phyloP scores from a whole-genome alignment of 2,113 vertebrate species.

The Passer domesticus region DNA sequence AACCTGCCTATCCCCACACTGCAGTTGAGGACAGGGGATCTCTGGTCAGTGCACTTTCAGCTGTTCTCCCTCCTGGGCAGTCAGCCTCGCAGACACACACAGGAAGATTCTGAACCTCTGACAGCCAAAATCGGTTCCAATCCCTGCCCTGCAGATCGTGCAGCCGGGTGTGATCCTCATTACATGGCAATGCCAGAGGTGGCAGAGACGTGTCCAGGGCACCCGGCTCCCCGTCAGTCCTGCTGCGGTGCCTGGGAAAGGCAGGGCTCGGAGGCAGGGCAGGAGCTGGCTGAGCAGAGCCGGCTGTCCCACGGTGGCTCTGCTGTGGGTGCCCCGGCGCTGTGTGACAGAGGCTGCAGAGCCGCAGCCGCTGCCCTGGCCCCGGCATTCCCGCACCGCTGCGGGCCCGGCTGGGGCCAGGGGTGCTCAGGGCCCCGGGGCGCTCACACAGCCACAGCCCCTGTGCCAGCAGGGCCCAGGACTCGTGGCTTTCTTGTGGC shows the following conservation, averaged over 20 bases:
- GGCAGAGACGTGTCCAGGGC: fast-evolving
- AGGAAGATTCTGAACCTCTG: not conserved
- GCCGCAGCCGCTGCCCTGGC: not conserved
- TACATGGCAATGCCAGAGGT: fast-evolving
- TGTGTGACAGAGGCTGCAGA: not conserved
- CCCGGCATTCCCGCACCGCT: fast-evolving
- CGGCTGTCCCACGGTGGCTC: not conserved
- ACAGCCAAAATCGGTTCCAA: not conserved
- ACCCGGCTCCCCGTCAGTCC: not conserved
- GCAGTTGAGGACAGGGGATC: not conserved
- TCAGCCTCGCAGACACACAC: not conserved
- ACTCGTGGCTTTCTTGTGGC: not conserved
- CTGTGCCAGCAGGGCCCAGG: not conserved
- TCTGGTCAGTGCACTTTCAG: not conserved
- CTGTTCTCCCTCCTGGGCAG: not conserved
- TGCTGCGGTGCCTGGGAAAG: fast-evolving
- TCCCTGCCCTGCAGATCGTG: not conserved
- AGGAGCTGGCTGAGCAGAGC: not conserved
- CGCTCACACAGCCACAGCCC: fast-evolving
- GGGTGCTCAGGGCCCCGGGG: fast-evolving
- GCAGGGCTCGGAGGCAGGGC: not conserved
- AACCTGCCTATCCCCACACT: not conserved
- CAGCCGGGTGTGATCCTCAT: not conserved
- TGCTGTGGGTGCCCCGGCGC: not conserved
- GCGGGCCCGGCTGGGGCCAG: not conserved